Conservation (phyloP, 2,888 invertebrate species). For the Elegia similella region DNA sequence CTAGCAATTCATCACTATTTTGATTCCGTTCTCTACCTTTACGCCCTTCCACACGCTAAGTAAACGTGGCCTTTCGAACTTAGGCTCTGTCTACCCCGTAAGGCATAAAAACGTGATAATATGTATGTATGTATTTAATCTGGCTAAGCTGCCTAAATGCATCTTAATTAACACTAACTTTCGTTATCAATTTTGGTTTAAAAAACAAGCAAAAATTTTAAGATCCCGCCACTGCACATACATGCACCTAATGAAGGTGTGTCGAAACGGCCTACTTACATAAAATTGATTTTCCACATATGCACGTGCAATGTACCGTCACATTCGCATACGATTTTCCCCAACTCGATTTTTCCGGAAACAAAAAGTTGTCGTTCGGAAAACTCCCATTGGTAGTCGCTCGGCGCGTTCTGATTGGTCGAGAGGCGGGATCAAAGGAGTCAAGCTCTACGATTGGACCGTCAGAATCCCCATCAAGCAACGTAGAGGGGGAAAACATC, state of each 20-base stretch:
- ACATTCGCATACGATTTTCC: conserved; percentile 57
- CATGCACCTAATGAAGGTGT: background rate
- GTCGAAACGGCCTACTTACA: conserved; percentile 16
- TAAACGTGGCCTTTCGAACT: no score
- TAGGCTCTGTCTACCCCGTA: no score
- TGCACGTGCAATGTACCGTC: conserved; percentile 39
- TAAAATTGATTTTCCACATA: conserved; percentile 30
- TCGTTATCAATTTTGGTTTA: no score
- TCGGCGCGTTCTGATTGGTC: conserved; percentile 48
- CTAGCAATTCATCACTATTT: no score
- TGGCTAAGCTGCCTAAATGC: no score
- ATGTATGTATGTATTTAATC: no score
- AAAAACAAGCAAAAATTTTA: no score
- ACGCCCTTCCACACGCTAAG: no score
- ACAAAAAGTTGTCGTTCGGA: conserved; percentile 38
- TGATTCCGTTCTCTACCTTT: no score
- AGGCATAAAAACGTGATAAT: no score
- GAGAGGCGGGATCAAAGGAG: conserved; percentile 52
- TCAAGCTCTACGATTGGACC: conserved; percentile 47
- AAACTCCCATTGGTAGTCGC: conserved; percentile 51
- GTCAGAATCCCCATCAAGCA: conserved; percentile 42
- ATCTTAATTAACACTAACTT: no score
- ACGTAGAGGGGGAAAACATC: conserved; percentile 62
- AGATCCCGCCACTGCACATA: no score
- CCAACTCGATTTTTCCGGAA: conserved; percentile 59